These are phyloP conservation scores for Creontiades dilutus DNA, from an alignment of 2,888 invertebrate species.

Conservation along the genomic window DNA sequence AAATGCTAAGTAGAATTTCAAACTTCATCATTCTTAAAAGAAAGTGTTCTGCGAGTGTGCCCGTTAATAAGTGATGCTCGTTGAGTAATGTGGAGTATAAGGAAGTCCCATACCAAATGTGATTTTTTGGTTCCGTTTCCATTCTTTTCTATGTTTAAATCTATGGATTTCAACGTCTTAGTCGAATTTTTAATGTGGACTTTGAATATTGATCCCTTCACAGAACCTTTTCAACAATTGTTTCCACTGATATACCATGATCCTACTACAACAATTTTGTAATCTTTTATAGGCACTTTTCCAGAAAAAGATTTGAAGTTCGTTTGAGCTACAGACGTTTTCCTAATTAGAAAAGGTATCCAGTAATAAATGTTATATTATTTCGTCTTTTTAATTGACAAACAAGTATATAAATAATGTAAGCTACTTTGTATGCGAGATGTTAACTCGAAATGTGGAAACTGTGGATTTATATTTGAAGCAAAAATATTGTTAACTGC, in stretches of 20 bases:
- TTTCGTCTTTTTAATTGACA: slow-evolving; percentile 24
- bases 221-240: neutral
- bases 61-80: too few species aligned
- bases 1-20: too few species aligned
- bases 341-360: slow-evolving; percentile 47
- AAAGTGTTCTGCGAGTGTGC: too few species aligned
- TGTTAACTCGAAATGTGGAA: neutral
- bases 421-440: slow-evolving; percentile 31
- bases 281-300: slow-evolving; percentile 63
- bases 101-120: too few species aligned
- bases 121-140: too few species aligned
- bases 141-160: too few species aligned
- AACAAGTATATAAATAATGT: neutral
- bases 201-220: too few species aligned
- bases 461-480: neutral
- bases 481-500: slow-evolving; percentile 1
- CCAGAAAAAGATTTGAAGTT: slow-evolving; percentile 58
- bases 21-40: too few species aligned
- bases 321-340: slow-evolving; percentile 47
- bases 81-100: too few species aligned
- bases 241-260: neutral
- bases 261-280: slow-evolving; percentile 15
- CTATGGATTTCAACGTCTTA: too few species aligned
- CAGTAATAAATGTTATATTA: slow-evolving; percentile 47
- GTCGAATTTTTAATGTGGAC: too few species aligned